Base-by-base conservation (phyloP, 2,888 invertebrate genomes). In the Aspidiotus destructor region DNA sequence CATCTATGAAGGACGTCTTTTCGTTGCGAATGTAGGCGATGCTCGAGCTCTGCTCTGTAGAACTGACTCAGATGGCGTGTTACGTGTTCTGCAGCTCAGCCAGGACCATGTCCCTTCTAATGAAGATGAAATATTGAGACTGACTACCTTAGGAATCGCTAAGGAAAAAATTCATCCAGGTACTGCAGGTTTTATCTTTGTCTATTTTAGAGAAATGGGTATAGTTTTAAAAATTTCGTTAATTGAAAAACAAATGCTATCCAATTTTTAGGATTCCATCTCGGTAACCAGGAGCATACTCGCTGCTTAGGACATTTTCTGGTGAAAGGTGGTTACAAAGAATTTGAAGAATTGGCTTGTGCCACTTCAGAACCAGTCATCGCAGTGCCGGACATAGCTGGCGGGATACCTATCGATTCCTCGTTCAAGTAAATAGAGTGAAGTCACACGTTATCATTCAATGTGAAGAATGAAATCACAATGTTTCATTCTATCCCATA, bases 11-110 rank as follows among this genome's bases (percentile, higher is more conserved):
- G 84, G 86, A 71, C 87, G 86, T 76, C 77, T 95, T 13, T 94
- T 86, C 75, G 88, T 94, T 0, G 91, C 92, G 0, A 94, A 94
- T 78, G 88, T 93, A 8, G 93, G 93, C 2, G 86, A 88, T 74
- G 84, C 87, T 41, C 79, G 93, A 72, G 92, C 91, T 0, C 76
- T 93, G 17, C 79, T 94, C 1, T 91, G 92, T 73, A 84, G 86
- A 75, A 88, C 86, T 0, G 92, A 90, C 75, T 80, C 81, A 42
- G 88, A 89, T 75, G 85, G 86, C 2, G 88, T 89, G 16, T 77
- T 91, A 60, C 80, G 85, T 75, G 91, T 92, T 0, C 83, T 86
- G 5, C 92, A 93, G 76, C 78, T 94, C 63, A 89, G 88, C 1
- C 85, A 87, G 0, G 92, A 93, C 76, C 94, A 94, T 76, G 88